Evolutionary conservation across 2,888 invertebrate genomes (phyloP).

Genomic region (Apomyelois bistriatella): DNA sequence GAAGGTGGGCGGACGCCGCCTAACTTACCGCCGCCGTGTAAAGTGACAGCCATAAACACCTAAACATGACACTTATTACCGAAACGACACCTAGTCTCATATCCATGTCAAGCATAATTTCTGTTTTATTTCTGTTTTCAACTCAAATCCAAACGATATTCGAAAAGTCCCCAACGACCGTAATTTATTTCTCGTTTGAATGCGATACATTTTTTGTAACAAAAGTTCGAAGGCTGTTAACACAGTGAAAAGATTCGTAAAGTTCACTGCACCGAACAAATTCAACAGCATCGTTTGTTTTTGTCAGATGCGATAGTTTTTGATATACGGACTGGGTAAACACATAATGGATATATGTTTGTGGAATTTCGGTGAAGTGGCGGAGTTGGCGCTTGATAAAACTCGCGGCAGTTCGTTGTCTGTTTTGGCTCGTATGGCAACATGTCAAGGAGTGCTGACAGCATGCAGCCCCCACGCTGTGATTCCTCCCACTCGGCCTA

Average conservation of each 20-base stretch:
- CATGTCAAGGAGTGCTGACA: slow-evolving; percentile 54
- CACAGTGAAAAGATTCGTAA: slow-evolving; percentile 38
- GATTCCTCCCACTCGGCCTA: slow-evolving; percentile 26
- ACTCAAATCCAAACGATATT: neutral
- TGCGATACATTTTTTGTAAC: slow-evolving; percentile 9
- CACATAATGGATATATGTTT: slow-evolving; percentile 56
- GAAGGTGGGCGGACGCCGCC: slow-evolving; percentile 27
- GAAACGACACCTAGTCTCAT: slow-evolving; percentile 64
- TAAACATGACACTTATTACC: slow-evolving; percentile 52
- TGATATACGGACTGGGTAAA: slow-evolving; percentile 53
- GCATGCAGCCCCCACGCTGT: slow-evolving; percentile 28
- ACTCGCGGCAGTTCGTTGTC: slow-evolving; percentile 47
- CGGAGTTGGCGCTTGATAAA: slow-evolving; percentile 44
- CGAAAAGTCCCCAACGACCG: neutral
- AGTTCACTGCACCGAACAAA: slow-evolving; percentile 48
- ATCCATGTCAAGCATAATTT: slow-evolving; percentile 50
- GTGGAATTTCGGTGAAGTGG: slow-evolving; percentile 38
- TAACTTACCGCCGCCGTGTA: slow-evolving; percentile 47
- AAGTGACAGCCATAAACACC: slow-evolving; percentile 60
- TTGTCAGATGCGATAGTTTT: slow-evolving; percentile 51
- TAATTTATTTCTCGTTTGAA: slow-evolving; percentile 12
- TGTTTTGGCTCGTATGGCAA: slow-evolving; percentile 41
- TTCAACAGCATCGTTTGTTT: slow-evolving; percentile 50
- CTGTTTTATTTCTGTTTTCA: slow-evolving; percentile 25
- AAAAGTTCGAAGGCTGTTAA: slow-evolving; percentile 11